phyloP scores from a whole-genome alignment of 2,888 invertebrate genomes.

The Caenorhabditis parvicauda region DNA sequence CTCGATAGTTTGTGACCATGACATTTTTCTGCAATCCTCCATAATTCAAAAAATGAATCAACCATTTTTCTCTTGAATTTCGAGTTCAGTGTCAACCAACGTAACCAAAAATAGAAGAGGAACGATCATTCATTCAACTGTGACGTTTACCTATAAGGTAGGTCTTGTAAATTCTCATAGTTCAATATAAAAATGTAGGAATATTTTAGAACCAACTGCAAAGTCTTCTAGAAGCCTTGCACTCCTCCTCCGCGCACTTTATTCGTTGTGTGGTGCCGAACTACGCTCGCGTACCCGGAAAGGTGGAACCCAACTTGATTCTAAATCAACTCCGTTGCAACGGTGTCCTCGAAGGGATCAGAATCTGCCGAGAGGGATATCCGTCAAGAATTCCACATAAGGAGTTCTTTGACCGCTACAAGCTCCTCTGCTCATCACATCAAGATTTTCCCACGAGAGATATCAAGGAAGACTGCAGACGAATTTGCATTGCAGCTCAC shows the following conservation, averaged over 20 bases:
- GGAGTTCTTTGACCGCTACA: slow-evolving; percentile 96
- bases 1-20: no score
- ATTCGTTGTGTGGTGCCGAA: slow-evolving; percentile 64
- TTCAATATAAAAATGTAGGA: neutral
- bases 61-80: neutral
- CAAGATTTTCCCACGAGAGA: neutral
- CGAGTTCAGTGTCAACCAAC: slow-evolving; percentile 15
- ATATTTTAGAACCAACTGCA: slow-evolving; percentile 52
- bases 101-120: slow-evolving; percentile 22
- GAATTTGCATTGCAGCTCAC: slow-evolving; percentile 22
- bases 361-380: slow-evolving; percentile 98
- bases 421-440: no score
- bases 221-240: slow-evolving; percentile 55
- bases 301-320: slow-evolving; percentile 50
- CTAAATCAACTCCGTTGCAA: slow-evolving; percentile 78
- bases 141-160: slow-evolving; percentile 37
- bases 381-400: slow-evolving; percentile 99
- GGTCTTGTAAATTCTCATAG: neutral
- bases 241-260: slow-evolving; percentile 59
- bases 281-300: slow-evolving; percentile 52
- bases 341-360: slow-evolving; percentile 99
- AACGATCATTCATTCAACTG: slow-evolving; percentile 37
- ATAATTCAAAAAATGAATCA: no score
- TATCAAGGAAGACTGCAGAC: slow-evolving; percentile 11
- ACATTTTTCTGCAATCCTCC: neutral